Evolutionary conservation across 2,888 invertebrate genomes (phyloP).

Genomic region (Hirtodrosophila trivittata): DNA sequence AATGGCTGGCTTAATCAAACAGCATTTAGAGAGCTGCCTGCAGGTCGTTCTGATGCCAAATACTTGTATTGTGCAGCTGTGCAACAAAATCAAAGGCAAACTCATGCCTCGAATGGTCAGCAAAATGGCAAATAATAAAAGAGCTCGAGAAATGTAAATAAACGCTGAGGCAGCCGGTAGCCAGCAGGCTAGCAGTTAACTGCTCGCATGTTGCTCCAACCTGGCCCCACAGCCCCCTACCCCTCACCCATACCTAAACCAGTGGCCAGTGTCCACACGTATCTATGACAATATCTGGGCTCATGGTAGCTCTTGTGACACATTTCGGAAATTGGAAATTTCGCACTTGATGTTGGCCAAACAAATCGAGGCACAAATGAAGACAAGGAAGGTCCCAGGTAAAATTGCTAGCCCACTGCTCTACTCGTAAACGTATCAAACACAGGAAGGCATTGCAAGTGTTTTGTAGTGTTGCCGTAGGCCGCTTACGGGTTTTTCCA

Average conservation of each 20-base stretch:
- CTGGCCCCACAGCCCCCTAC: no score
- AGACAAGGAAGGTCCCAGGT: constrained; percentile 20
- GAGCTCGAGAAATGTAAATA: constrained; percentile 38
- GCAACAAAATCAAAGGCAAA: constrained; percentile 30
- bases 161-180: constrained; percentile 6
- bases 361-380: constrained; percentile 22
- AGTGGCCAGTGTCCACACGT: constrained; percentile 15
- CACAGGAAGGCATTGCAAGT: neutral
- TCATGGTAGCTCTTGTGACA: constrained; percentile 71
- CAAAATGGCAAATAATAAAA: constrained; percentile 53
- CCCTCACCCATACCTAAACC: neutral
- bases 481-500: constrained; percentile 20
- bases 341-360: constrained; percentile 78
- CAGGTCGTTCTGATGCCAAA: constrained; percentile 29
- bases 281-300: constrained; percentile 48
- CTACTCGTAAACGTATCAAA: neutral
- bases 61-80: constrained; percentile 21
- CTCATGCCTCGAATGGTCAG: constrained; percentile 36
- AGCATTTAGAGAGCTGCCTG: constrained; percentile 43
- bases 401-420: constrained; percentile 19
- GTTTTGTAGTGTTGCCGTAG: constrained; percentile 14
- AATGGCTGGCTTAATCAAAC: constrained; percentile 52
- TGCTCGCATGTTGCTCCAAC: no score
- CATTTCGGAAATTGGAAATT: constrained; percentile 84
- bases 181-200: no score